Base-by-base conservation (phyloP, 2,888 invertebrate genomes). In the Conistra vaccinii region DNA sequence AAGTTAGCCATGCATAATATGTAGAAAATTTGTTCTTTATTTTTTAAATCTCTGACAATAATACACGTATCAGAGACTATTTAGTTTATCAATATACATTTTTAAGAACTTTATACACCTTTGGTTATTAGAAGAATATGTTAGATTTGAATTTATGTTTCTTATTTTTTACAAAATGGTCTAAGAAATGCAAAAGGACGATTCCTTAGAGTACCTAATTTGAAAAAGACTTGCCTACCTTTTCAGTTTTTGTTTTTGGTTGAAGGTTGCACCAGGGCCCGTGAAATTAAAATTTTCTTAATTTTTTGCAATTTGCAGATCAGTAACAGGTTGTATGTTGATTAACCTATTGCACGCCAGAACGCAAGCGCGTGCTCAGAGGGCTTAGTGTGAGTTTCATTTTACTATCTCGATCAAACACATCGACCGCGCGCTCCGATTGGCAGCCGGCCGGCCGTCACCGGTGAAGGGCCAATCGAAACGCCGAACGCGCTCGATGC, bases 1-100 rank as follows among this genome's bases (percentile, higher is more conserved):
- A 65, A 61, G 23, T 63, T n/a, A 32, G 32, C 7, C 39, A 65
- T 3, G 61, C 61, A 61, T n/a, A 20, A 3, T 45, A 63, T 1
- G 53, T 48, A 58, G 26, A 26, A 48, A 51, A 20, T 26, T 45
- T 45, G 9, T 26, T 48, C 45, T 23, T 39, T n/a, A 12, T 39
- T 69, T 32, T 17, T 14, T 10, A 14, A 65, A 61, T 42, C 20
- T 70, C 58, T 51, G 67, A 80, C 74, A 69, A 71, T 72, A 80
- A 78, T 51, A 69, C 80, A 81, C 65, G 78, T 55, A 73, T 80
- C 26, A 29, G 55, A 65, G 78, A 81, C 81, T 85, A 35, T 73
- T 39, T 29, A 85, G 82, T 58, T 57, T 60, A 42, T 62, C 10
- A 66, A 53, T 67, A 69, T 67, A 76, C 14, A 51, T 76, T 58